Evolutionary conservation across 2,113 vertebrate species (phyloP).

Genomic region (Ptychochromis oligacanthus): DNA sequence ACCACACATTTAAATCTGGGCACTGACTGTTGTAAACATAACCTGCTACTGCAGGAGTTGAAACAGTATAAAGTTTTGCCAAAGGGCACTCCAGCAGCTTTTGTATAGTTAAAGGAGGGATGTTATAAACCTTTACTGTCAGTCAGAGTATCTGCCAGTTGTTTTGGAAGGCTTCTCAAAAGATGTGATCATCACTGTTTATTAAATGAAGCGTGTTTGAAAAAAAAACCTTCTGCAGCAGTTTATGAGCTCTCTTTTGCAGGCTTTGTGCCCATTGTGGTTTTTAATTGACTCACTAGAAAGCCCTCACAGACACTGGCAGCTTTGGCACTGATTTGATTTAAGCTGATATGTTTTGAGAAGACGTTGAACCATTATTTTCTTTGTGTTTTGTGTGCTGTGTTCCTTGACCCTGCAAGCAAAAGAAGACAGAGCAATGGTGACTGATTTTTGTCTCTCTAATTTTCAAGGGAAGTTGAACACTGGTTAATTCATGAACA

Average conservation of each 20-base stretch:
- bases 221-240: neutral
- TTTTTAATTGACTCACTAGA: slow-evolving; percentile 37
- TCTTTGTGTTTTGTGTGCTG: neutral
- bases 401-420: neutral
- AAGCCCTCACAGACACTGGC: neutral
- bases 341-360: neutral
- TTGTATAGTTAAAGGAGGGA: neutral
- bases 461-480: neutral
- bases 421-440: neutral
- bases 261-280: neutral
- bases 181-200: slow-evolving; percentile 8
- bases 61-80: neutral
- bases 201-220: slow-evolving; percentile 12
- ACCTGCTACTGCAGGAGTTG: neutral
- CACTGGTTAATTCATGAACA: neutral
- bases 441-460: neutral
- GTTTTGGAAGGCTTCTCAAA: neutral
- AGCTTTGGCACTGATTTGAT: slow-evolving; percentile 15
- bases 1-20: neutral
- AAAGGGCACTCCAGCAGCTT: neutral
- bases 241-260: neutral
- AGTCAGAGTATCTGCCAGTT: neutral
- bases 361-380: neutral
- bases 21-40: neutral
- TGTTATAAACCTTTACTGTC: neutral